These are phyloP conservation scores for Drosophila borealis DNA, from an alignment of 2,888 invertebrate species.

Conservation along the genomic window DNA sequence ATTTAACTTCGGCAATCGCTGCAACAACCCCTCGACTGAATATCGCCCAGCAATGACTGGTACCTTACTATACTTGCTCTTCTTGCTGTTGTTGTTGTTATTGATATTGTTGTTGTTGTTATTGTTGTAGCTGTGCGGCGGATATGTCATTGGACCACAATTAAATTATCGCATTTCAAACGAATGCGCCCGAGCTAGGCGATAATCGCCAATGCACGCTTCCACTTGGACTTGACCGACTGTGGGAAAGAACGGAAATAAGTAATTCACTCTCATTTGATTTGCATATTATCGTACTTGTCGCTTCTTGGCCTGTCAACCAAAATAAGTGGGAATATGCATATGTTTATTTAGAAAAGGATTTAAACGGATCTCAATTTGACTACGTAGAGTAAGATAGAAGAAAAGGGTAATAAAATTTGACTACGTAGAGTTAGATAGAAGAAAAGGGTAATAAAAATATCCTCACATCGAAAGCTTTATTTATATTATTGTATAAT, in stretches of 20 bases:
- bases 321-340: conserved; percentile 43
- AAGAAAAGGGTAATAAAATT: neutral
- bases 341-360: conserved; percentile 22
- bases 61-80: neutral
- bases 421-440: neutral
- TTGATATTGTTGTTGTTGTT: conserved; percentile 17
- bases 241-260: conserved; percentile 66
- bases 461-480: neutral
- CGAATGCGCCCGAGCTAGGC: conserved; percentile 50
- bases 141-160: conserved; percentile 79
- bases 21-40: conserved; percentile 31
- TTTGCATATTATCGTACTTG: conserved; percentile 56
- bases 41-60: conserved; percentile 20
- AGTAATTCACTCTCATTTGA: conserved; percentile 52
- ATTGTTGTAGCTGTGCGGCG: conserved; percentile 28
- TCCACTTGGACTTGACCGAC: conserved; percentile 52
- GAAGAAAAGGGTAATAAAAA: neutral
- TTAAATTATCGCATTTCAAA: conserved; percentile 84
- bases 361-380: neutral
- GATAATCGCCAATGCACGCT: conserved; percentile 46
- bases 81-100: neutral
- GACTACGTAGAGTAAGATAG: neutral
- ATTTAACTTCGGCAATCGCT: conserved; percentile 77
- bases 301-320: conserved; percentile 4
- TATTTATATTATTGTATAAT: neutral